Evolutionary conservation across 2,113 vertebrate genomes (phyloP).

Genomic region (Pao palembangensis): DNA sequence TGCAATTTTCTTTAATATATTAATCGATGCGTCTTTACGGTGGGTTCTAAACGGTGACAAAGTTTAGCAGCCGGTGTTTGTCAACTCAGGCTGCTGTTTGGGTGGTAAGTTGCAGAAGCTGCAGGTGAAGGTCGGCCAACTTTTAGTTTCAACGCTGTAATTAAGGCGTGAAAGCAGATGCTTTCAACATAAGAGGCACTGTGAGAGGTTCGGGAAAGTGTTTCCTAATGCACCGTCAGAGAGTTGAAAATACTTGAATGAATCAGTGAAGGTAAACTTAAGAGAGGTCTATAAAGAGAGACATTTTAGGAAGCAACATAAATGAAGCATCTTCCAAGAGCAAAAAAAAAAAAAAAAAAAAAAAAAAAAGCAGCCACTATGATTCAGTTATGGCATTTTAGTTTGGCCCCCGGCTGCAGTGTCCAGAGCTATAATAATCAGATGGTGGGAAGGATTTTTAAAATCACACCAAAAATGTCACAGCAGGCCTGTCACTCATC

Average conservation of each 20-base stretch:
- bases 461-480: slow-evolving; percentile 61
- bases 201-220: slow-evolving; percentile 3
- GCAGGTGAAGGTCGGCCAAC: slow-evolving; percentile 25
- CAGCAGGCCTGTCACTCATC: slow-evolving; percentile 55
- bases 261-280: neutral
- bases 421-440: slow-evolving; percentile 61
- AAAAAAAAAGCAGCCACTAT: slow-evolving; percentile 29
- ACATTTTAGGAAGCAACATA: neutral
- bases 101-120: neutral
- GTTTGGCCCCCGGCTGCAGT: slow-evolving; percentile 34
- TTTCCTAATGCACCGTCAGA: slow-evolving; percentile 19
- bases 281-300: neutral
- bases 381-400: slow-evolving; percentile 62
- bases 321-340: neutral
- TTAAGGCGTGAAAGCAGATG: slow-evolving; percentile 26
- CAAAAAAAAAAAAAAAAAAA: neutral
- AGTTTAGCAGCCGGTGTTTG: neutral
- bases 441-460: slow-evolving; percentile 31
- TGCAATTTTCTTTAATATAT: slow-evolving; percentile 32
- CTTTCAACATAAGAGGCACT: slow-evolving; percentile 11
- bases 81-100: slow-evolving; percentile 18
- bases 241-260: slow-evolving; percentile 9
- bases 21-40: slow-evolving; percentile 48
- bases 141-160: slow-evolving; percentile 33
- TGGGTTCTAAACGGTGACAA: slow-evolving; percentile 22